Percentiles rank a stretch among this genome's conserved stretches.
Conservation (phyloP, 2,797 vertebrate genomes). For the Tangara arthus region DNA sequence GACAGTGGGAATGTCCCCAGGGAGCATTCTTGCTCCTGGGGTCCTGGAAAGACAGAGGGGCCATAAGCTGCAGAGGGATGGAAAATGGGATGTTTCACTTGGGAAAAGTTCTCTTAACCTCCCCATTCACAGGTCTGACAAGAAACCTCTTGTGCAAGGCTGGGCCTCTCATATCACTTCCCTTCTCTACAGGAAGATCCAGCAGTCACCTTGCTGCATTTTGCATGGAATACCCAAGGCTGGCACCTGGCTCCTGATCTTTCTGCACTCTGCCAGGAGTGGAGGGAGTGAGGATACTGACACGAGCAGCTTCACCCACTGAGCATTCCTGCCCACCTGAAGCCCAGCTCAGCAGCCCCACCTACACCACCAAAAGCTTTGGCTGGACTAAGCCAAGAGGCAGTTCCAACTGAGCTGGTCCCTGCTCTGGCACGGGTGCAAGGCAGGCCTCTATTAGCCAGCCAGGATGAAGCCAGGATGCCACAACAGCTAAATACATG, state of each 20-base stretch:
- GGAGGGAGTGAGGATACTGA: neutral
- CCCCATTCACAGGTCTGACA: neutral
- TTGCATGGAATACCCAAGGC: neutral
- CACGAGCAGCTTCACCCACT: rapidly evolving
- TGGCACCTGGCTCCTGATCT: neutral
- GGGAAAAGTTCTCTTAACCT: neutral
- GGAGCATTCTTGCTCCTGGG: neutral
- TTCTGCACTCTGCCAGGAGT: neutral
- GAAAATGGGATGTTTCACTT: neutral
- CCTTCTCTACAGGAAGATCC: neutral
- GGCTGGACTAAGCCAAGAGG: neutral
- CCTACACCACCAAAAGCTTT: neutral
- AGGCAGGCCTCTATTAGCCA: neutral
- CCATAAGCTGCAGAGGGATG: rapidly evolving
- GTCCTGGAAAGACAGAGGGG: neutral
- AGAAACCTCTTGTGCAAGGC: neutral
- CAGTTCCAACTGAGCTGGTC: neutral
- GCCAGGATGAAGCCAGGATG: neutral
- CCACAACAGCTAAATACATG: neutral
- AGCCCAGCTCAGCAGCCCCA: neutral
- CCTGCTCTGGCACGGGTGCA: neutral
- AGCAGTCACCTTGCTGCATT: neutral
- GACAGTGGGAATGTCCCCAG: rapidly evolving
- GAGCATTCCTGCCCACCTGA: neutral
- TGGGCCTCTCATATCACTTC: neutral